These are phyloP conservation scores for Chrysaora quinquecirrha DNA, from an alignment of 30 jellyfish, hydroid and myxozoan genomes.

Conservation along the genomic window DNA sequence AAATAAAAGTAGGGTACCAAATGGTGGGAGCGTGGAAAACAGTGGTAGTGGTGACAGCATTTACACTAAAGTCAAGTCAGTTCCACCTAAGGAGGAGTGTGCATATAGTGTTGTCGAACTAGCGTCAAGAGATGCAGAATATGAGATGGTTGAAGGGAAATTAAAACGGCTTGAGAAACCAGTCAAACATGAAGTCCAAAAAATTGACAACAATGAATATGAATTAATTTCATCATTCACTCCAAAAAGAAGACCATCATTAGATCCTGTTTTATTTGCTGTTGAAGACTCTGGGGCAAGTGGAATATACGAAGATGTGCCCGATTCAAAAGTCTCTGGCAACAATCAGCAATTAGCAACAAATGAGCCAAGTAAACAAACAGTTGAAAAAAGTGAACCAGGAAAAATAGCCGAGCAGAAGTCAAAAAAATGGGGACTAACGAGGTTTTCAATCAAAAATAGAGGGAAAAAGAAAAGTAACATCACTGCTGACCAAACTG, in stretches of 20 bases:
- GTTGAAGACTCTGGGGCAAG: conserved; percentile 75
- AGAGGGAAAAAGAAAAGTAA: background rate
- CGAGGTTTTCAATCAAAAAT: conserved; percentile 46
- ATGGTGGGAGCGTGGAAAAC: too few species aligned
- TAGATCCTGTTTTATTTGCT: conserved; percentile 47
- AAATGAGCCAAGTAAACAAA: background rate
- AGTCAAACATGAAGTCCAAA: background rate
- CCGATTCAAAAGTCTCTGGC: conserved; percentile 4
- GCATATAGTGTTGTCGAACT: conserved; percentile 72
- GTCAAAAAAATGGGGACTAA: conserved; percentile 53
- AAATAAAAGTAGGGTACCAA: too few species aligned
- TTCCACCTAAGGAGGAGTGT: conserved; percentile 39
- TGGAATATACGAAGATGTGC: conserved; percentile 68
- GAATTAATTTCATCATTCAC: background rate
- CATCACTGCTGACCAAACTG: background rate
- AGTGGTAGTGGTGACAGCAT: conserved; percentile 55
- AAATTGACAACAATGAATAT: conserved; percentile 2
- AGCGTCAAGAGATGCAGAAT: conserved; percentile 41
- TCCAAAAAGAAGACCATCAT: background rate
- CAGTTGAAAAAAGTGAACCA: background rate
- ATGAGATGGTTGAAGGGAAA: conserved; percentile 59
- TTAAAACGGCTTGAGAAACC: background rate
- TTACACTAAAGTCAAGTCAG: conserved; percentile 61
- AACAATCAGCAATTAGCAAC: background rate
- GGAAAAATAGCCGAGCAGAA: conserved; percentile 10